A percentile compares a stretch with the other conserved stretches of the same genome.
phyloP scores from a whole-genome alignment of 2,113 vertebrate genomes.

The Cheilinus undulatus region DNA sequence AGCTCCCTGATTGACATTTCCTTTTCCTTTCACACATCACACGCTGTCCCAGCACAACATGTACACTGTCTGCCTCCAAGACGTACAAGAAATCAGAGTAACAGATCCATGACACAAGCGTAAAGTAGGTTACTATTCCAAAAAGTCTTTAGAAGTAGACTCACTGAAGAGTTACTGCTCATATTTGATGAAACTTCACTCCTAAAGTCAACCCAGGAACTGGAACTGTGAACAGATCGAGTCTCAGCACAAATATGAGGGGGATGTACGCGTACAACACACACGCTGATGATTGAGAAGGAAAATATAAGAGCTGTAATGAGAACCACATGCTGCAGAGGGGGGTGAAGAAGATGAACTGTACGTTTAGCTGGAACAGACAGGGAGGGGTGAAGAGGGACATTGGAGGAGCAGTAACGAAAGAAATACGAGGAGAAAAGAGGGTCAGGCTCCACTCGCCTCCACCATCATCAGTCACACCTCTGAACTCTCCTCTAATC shows the following conservation, averaged over 20 bases:
- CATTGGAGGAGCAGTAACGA: background rate
- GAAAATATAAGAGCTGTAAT: constrained; percentile 77
- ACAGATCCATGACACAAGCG: background rate
- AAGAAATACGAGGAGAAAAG: constrained; percentile 5
- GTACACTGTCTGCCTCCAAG: too few relatives aligned
- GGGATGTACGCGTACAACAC: constrained; percentile 7
- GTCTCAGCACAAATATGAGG: constrained; percentile 77
- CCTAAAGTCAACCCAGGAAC: constrained; percentile 19
- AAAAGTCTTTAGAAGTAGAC: background rate
- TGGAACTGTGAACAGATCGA: constrained; percentile 51
- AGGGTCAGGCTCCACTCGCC: background rate
- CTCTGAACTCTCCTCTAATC: constrained; percentile 23
- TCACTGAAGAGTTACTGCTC: constrained; percentile 11
- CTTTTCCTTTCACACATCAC: too few relatives aligned
- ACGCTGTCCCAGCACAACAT: too few relatives aligned
- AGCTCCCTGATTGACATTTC: too few relatives aligned
- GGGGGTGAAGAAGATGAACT: constrained; percentile 30
- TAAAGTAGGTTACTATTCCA: too few relatives aligned
- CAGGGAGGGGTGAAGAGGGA: constrained; percentile 9
- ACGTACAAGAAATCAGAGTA: too few relatives aligned
- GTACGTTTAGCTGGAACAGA: constrained; percentile 22
- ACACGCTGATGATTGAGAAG: constrained; percentile 56
- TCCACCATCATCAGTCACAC: constrained; percentile 19
- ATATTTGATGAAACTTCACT: background rate
- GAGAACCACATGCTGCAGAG: constrained; percentile 80